Conservation (phyloP, 23 tunicate genomes). For the Oikopleura dioica region DNA sequence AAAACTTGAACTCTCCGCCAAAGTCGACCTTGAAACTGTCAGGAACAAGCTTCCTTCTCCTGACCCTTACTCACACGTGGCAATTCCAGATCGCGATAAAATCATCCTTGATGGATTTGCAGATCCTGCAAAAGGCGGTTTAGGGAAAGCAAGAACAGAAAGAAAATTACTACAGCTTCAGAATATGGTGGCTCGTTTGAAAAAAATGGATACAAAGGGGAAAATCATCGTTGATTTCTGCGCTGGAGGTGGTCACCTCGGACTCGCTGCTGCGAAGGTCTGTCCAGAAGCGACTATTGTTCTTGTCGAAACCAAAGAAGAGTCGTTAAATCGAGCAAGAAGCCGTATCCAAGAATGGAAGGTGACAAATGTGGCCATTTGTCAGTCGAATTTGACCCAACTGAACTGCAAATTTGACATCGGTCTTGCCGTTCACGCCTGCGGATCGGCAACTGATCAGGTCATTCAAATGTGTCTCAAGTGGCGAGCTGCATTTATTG, state of each 20-base stretch:
- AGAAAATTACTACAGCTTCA: conserved; percentile 77
- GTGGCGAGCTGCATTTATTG: conserved; percentile 36
- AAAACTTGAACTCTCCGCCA: background rate
- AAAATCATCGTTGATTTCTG: conserved; percentile 81
- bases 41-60: background rate
- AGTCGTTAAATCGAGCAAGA: conserved; percentile 56
- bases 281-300: conserved; percentile 36
- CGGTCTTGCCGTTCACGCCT: conserved; percentile 91
- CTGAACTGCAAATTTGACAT: conserved; percentile 39
- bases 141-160: conserved; percentile 24
- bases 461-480: conserved; percentile 42
- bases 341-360: conserved; percentile 27
- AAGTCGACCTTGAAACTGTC: background rate
- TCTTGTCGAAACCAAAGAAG: conserved; percentile 80
- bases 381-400: conserved; percentile 57
- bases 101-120: background rate
- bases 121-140: background rate
- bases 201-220: conserved; percentile 23
- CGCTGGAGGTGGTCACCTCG: conserved; percentile 64
- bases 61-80: background rate
- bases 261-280: conserved; percentile 49
- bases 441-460: conserved; percentile 95
- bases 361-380: conserved; percentile 32
- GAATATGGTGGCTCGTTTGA: conserved; percentile 29
- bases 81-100: background rate